Base-by-base conservation (phyloP, 2,888 invertebrate species). In the Antitype chi region DNA sequence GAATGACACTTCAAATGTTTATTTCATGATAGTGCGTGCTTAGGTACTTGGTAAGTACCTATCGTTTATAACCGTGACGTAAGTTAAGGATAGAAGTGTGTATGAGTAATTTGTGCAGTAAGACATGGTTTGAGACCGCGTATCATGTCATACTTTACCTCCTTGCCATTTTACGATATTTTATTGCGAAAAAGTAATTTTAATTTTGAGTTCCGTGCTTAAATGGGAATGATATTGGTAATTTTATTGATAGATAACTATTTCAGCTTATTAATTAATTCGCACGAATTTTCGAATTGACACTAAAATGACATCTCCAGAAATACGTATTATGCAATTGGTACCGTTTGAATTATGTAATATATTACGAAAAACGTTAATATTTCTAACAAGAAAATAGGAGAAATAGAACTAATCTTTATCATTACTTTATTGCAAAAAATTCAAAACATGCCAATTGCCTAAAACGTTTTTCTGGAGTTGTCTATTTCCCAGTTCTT, bases 1-100 rank as follows among this genome's bases (percentile, higher is more conserved):
- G 57, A 55, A 63, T 80, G 79, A 78, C 64, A 70, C 84, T 78
- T 66, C 59, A 77, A 62, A 79, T 82, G 57, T 63, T 82, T 68
- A 55, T 63, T 68, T 63, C 38, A 77, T 64, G 43, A 53, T 57
- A 43, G 43, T 76, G 13, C n/a, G 43, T 76, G 13, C n/a, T 63
- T 47, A n/a, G 32, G 43, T 59, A 77, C 57, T 63, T 47, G 6
- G 68, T 68, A 68, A 53, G 70, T 67, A 66, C 84, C 67, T 60
- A 23, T 32, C 15, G 11, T 78, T 78, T 67, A 84, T 62, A 67
- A 78, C 66, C n/a, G 17, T 80, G 84, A 84, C 60, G 59, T 70
- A 52, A 84, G 43, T 43, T 83, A 23, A 78, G 66, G 43, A 62
- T 70, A 80, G 28, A 20, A 78, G 23, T 57, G 47, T 38, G 17